Conservation (phyloP, 1,140 invertebrate species). For the Psilanteris sp. region DNA sequence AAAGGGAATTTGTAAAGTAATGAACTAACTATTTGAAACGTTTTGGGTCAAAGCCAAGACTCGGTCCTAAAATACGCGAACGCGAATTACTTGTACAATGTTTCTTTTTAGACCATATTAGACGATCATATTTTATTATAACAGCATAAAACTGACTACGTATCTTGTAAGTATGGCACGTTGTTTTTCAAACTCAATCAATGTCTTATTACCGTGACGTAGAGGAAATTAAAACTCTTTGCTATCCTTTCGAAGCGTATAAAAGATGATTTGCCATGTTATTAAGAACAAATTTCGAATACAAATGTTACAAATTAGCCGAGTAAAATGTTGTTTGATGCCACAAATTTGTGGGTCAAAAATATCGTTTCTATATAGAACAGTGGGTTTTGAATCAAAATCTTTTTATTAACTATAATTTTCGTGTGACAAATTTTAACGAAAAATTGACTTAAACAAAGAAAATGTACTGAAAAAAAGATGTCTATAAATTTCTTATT, state of each 20-base stretch:
- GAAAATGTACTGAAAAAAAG: too few relatives aligned
- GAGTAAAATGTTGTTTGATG: too few relatives aligned
- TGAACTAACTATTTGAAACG: conserved; percentile 36
- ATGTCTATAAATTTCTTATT: too few relatives aligned
- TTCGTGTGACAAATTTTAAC: too few relatives aligned
- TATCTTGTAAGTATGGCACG: too few relatives aligned
- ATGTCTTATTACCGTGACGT: conserved; percentile 28
- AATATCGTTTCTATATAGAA: too few relatives aligned
- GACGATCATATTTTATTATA: conserved; percentile 47
- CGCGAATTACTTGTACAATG: conserved; percentile 28
- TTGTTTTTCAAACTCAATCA: conserved; percentile 18
- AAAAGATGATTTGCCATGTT: too few relatives aligned
- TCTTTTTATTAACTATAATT: too few relatives aligned
- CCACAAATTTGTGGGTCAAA: too few relatives aligned
- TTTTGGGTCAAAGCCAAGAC: conserved; percentile 41
- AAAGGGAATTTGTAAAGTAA: conserved; percentile 31
- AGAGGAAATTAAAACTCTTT: conserved; percentile 25
- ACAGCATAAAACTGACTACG: not conserved
- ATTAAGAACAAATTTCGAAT: not conserved
- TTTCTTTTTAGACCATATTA: conserved; percentile 43
- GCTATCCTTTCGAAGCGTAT: not conserved
- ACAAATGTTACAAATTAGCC: not conserved
- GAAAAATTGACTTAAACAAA: too few relatives aligned
- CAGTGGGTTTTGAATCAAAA: too few relatives aligned
- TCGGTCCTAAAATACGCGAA: conserved; percentile 7